Base-by-base conservation (phyloP, 2,113 vertebrate genomes). In the Chaetorhynchus papuensis region DNA sequence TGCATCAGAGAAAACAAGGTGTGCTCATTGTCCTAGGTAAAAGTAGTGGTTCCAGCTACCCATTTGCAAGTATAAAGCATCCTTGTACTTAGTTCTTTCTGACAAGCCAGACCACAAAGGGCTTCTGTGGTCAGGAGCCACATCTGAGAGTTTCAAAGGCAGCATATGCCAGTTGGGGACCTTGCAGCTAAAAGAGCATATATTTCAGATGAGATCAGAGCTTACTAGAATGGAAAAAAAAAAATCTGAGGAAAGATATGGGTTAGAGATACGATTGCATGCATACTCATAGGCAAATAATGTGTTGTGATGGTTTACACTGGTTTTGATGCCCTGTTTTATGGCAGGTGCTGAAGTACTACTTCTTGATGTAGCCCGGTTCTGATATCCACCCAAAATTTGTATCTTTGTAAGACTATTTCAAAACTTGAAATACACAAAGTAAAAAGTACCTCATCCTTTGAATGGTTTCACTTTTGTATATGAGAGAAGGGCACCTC, bases 171-270 rank as follows among this genome's bases (percentile, higher is more conserved):
- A 5, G 54, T 1, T 90, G 59, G 31, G n/a, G 54, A 93, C 90
- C 30, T 86, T 70, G 54, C 71, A 80, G 47, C 50, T 94, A 65
- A 83, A 83, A 50, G 49, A 77, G 33, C 54, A 13, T 86, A 7
- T 13, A 8, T 80, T 77, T 94, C 59, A 74, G 63, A 70, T 95
- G 92, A 95, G 83, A 74, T 93, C 76, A 94, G 78, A 75, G 33
- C 26, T 74, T 81, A 63, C 28, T 50, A 92, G 70, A 61, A 75
- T 44, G 54, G 18, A 42, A 24, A 59, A 83, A 24, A 59, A 83
- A 61, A 39, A 41, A 28, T 12, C 39, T 49, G 52, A 59, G 71
- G 24, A 87, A 60, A 31, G 44, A 33, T 66, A 77, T 37, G 24
- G 30, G 13, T 86, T 93, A 77, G 63, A 92, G 54, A 31, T 47